Percentiles rank a stretch among this genome's conserved stretches.
phyloP scores from a whole-genome alignment of 2,113 vertebrate genomes.

The Eonycteris spelaea region DNA sequence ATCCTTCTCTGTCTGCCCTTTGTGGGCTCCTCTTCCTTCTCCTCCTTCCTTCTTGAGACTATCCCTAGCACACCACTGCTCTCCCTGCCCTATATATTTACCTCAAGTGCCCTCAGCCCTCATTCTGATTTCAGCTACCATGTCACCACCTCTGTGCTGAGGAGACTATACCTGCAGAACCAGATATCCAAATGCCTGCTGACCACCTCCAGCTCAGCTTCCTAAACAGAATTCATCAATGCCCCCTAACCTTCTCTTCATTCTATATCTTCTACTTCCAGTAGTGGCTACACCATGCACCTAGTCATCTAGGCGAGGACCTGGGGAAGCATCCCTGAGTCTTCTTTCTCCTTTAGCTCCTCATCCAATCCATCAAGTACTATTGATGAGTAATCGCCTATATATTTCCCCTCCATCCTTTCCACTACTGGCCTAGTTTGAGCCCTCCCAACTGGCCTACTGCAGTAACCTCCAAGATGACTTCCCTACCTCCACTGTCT shows the following conservation, averaged over 20 bases:
- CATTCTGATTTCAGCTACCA: background rate
- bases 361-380: background rate
- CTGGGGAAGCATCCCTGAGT: background rate
- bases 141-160: background rate
- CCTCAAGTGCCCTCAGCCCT: background rate
- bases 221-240: background rate
- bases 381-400: background rate
- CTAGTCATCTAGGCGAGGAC: background rate
- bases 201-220: background rate
- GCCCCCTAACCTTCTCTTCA: background rate
- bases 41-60: background rate
- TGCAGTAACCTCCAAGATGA: background rate
- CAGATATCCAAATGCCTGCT: background rate
- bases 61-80: background rate
- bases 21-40: background rate
- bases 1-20: background rate
- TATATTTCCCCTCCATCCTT: background rate
- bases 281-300: background rate
- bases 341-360: background rate
- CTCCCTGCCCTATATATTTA: background rate
- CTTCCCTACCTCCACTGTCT: background rate
- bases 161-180: background rate
- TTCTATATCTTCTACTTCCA: background rate
- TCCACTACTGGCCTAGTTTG: background rate
- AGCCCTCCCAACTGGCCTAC: background rate